Base-by-base conservation (phyloP, 2,113 vertebrate genomes). In the Macquaria australasica region DNA sequence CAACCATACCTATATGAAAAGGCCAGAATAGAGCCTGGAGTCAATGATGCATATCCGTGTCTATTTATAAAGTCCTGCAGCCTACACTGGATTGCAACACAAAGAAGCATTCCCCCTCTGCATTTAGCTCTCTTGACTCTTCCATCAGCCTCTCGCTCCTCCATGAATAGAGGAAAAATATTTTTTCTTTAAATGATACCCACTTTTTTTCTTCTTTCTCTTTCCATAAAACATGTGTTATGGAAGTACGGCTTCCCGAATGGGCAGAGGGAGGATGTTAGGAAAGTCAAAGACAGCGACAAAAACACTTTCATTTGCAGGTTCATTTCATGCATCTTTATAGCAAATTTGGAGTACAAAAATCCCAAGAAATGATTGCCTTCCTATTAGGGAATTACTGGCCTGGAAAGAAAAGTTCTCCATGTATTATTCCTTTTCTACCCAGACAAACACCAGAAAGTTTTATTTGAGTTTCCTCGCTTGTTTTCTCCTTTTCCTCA, bases 1-100 rank as follows among this genome's bases (percentile, higher is more conserved):
- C 74, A 79, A 59, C 66, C 41, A 50, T 74, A 74, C 39, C 8
- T 79, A 86, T 67, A 90, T 83, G 86, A 88, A 88, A 88, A 90
- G 84, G 79, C 14, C 55, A 72, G 75, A 89, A 92, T 31, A 82
- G 66, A 73, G 83, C 80, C 90, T 23, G 66, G 64, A 89, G 83
- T 87, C 75, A 89, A 82, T 77, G 83, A 91, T 87, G 88, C 88
- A 84, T 84, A 87, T 85, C 84, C 56, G 0, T 70, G 75, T 92
- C 87, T 93, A 93, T 94, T 93, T 93, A 92, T 93, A 87, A 91
- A 76, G 79, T 81, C 80, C 79, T 88, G 79, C 68, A 77, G 69
- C 84, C 87, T 58, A 86, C 87, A 83, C 82, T 76, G 82, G 82
- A 88, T 88, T 53, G 58, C 59, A 89, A 83, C 74, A 84, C 82